Evolutionary conservation across 1,140 invertebrate species (phyloP).

Genomic region (Temnothorax curvispinosus): DNA sequence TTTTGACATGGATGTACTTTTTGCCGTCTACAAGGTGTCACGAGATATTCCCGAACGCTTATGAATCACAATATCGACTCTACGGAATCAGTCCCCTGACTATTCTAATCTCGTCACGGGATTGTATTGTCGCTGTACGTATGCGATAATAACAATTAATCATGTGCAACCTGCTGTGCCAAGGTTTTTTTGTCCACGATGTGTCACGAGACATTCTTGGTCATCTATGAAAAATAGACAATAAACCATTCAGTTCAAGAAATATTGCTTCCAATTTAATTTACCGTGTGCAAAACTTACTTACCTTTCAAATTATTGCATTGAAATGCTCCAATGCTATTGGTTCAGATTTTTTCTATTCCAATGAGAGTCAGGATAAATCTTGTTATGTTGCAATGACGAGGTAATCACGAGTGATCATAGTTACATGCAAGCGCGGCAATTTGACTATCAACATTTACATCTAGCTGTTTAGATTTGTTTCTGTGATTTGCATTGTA

Average conservation of each 20-base stretch:
- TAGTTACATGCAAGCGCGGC: neutral
- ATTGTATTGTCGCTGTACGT: neutral
- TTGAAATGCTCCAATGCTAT: neutral
- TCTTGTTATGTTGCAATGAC: neutral
- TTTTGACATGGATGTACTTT: conserved; percentile 11
- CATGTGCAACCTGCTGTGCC: neutral
- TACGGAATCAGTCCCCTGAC: neutral
- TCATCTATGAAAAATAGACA: neutral
- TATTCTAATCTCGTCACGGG: neutral
- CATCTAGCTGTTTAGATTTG: conserved; percentile 8
- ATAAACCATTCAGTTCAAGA: neutral
- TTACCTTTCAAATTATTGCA: neutral
- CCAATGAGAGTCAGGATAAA: neutral
- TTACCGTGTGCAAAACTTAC: neutral
- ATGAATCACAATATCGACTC: conserved; percentile 37
- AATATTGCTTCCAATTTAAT: neutral
- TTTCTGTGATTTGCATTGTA: neutral
- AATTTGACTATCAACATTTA: neutral
- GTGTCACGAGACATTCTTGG: neutral
- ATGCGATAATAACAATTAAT: neutral
- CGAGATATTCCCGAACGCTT: conserved; percentile 12
- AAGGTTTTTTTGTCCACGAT: neutral
- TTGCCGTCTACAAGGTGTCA: conserved; percentile 6
- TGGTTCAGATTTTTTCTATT: neutral
- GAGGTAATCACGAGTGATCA: neutral